Evolutionary conservation across 2,113 vertebrate genomes (phyloP).

Genomic region (Loxodonta africana): DNA sequence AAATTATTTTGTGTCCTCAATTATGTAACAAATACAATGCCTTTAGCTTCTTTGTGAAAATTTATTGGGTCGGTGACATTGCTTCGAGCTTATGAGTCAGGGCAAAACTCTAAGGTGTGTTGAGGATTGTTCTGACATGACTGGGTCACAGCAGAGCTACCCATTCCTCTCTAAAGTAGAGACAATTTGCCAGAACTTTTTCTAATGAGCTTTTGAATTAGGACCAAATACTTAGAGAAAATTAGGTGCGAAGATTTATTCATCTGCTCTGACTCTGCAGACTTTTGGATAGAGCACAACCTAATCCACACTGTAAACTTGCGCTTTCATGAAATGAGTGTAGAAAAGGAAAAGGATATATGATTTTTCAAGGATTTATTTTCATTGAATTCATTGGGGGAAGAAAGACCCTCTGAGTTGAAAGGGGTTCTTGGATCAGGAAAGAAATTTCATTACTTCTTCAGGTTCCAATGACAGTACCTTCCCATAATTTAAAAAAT

Average conservation of each 20-base stretch:
- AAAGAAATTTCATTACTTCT: conserved; percentile 75
- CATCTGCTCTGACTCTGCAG: conserved; percentile 8
- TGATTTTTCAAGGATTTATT: conserved; percentile 68
- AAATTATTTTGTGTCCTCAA: background rate
- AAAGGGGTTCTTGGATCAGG: conserved; percentile 66
- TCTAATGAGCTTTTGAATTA: background rate
- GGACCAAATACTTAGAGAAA: conserved; percentile 2
- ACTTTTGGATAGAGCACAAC: background rate
- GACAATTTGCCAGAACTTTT: background rate
- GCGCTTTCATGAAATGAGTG: conserved; percentile 33
- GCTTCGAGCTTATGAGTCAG: accelerated
- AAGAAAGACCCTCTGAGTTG: conserved; percentile 58
- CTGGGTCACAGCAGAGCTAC: accelerated
- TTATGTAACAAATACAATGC: background rate
- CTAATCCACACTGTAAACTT: background rate
- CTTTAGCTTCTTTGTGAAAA: background rate
- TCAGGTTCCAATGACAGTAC: conserved; percentile 66
- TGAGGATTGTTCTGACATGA: background rate
- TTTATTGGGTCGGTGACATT: accelerated
- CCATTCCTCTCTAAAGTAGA: accelerated
- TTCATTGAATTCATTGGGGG: conserved; percentile 25
- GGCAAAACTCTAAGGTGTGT: background rate
- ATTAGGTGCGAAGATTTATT: background rate
- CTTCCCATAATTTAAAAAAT: conserved; percentile 76
- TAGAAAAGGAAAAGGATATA: background rate